These are phyloP conservation scores for Echinops telfairi DNA, from an alignment of 2,113 vertebrate genomes.

Conservation along the genomic window DNA sequence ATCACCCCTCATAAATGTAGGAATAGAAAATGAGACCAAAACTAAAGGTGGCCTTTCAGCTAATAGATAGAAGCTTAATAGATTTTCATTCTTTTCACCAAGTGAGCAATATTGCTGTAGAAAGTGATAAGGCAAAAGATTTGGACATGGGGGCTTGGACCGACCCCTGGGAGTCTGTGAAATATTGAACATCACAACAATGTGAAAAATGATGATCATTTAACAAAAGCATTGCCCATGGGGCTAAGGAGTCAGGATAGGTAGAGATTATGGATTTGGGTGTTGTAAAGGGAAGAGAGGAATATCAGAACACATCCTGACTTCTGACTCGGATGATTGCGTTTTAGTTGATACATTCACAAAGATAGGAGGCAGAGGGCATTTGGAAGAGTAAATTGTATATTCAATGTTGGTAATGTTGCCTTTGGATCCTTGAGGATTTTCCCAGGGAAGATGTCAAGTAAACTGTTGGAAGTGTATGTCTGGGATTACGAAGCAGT, in stretches of 20 bases:
- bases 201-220: neutral
- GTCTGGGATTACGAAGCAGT: neutral
- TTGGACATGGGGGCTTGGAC: neutral
- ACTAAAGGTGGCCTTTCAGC: neutral
- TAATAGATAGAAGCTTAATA: no score
- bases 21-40: neutral
- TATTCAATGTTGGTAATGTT: neutral
- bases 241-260: neutral
- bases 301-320: neutral
- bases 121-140: no score
- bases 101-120: neutral
- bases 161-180: neutral
- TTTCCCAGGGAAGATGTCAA: neutral
- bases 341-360: neutral
- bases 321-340: neutral
- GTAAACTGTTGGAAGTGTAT: neutral
- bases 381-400: neutral
- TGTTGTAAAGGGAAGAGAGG: neutral
- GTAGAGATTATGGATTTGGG: neutral
- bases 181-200: neutral
- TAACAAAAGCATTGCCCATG: neutral
- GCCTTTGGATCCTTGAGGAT: neutral
- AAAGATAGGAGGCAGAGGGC: no score
- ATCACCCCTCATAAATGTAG: neutral
- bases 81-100: neutral